A percentile compares a stretch with the other conserved stretches of the same genome.
phyloP scores from a whole-genome alignment of 2,113 vertebrate species.

The Dasypus novemcinctus region DNA sequence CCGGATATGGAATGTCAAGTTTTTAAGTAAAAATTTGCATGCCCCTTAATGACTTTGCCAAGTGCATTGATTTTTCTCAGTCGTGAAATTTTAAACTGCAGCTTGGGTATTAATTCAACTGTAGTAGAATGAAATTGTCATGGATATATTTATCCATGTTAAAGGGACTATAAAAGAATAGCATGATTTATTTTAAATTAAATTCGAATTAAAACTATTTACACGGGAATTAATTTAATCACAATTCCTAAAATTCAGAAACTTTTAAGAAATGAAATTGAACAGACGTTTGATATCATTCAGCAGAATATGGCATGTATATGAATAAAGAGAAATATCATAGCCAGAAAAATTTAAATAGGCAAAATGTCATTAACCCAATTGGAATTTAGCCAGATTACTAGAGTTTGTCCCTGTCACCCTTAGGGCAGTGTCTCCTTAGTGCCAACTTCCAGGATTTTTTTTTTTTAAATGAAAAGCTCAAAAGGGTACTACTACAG shows the following conservation, averaged over 20 bases:
- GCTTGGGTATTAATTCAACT: background rate
- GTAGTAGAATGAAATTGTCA: background rate
- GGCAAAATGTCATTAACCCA: constrained; percentile 40
- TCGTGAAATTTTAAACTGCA: background rate
- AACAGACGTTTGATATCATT: background rate
- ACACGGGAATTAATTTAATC: background rate
- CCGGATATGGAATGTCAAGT: background rate
- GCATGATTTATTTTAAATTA: background rate
- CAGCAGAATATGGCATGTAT: background rate
- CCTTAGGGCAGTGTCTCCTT: background rate
- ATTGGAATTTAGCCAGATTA: constrained; percentile 18
- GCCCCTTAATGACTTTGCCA: background rate
- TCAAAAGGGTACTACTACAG: background rate
- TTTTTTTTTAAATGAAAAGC: constrained; percentile 17
- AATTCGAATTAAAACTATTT: constrained; percentile 53
- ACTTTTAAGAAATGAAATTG: background rate
- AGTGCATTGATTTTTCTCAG: background rate
- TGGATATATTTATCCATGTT: background rate
- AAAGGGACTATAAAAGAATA: background rate
- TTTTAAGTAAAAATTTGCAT: background rate
- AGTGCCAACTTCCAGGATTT: background rate
- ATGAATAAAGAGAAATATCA: background rate
- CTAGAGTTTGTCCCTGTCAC: background rate
- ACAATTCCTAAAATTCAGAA: background rate
- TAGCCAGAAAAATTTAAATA: constrained; percentile 18